A percentile compares a stretch with the other conserved stretches of the same genome.
Conservation (phyloP, 2,797 vertebrate species). For the Lutjanus argentimaculatus region DNA sequence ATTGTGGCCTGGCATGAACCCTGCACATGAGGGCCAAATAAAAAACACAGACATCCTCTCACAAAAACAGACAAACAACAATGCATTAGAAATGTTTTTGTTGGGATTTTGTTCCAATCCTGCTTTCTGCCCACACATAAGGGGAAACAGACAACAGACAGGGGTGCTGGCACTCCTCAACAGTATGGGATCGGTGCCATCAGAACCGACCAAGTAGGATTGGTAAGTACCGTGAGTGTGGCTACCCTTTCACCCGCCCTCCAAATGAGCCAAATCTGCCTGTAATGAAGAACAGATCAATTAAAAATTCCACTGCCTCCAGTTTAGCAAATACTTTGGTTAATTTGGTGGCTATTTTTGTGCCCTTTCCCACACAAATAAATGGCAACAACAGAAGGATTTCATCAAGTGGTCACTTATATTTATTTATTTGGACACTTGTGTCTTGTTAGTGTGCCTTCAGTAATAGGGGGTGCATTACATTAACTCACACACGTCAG, state of each 20-base stretch:
- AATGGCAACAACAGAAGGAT: constrained; percentile 22
- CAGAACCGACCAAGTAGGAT: constrained; percentile 33
- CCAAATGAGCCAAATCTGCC: constrained; percentile 50
- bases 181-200: constrained; percentile 50
- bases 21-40: constrained; percentile 70
- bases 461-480: neutral
- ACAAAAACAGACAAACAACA: constrained; percentile 82
- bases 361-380: constrained; percentile 19
- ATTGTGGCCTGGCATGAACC: constrained; percentile 70
- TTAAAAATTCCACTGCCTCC: constrained; percentile 15
- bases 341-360: constrained; percentile 14
- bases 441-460: constrained; percentile 1
- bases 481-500: constrained; percentile 13
- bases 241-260: constrained; percentile 19
- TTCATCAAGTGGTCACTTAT: constrained; percentile 16
- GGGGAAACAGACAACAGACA: constrained; percentile 79
- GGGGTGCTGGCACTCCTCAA: constrained; percentile 58
- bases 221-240: constrained; percentile 47
- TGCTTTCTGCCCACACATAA: constrained; percentile 79
- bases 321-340: constrained; percentile 36
- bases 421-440: constrained; percentile 6
- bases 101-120: constrained; percentile 74
- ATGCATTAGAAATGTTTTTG: constrained; percentile 79
- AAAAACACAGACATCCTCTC: constrained; percentile 75
- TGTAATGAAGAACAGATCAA: constrained; percentile 24